phyloP scores from a whole-genome alignment of 2,113 vertebrate species.

The Varanus salvator region DNA sequence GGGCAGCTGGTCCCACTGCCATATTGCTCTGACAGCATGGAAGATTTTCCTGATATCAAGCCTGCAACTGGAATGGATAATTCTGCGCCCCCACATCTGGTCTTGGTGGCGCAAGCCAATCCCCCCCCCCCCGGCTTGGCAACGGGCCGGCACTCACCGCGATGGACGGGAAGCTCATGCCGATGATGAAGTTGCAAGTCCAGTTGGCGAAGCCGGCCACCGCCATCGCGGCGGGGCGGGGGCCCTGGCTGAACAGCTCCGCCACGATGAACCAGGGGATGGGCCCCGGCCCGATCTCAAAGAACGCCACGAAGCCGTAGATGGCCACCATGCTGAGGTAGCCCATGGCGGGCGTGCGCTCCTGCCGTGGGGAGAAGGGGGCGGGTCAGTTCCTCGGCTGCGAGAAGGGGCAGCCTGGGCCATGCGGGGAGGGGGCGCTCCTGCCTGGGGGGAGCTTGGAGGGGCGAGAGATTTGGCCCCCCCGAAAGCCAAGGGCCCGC shows the following conservation, averaged over 20 bases:
- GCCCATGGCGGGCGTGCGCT: conserved; percentile 84
- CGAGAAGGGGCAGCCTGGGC: no score
- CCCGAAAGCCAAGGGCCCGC: neutral
- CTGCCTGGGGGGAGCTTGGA: no score
- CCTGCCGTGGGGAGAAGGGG: conserved; percentile 69
- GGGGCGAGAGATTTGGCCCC: no score
- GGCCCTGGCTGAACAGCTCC: conserved; percentile 91
- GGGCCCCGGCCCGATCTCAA: conserved; percentile 91
- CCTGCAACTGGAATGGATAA: no score
- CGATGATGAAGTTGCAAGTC: conserved; percentile 90
- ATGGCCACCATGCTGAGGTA: conserved; percentile 88
- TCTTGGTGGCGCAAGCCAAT: no score
- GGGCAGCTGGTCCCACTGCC: no score
- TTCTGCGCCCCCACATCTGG: no score
- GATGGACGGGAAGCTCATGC: conserved; percentile 89
- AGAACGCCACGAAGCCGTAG: conserved; percentile 92
- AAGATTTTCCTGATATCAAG: no score
- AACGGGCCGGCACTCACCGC: conserved; percentile 77
- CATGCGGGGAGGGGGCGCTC: no score
- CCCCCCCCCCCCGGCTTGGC: neutral
- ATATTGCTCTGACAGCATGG: no score
- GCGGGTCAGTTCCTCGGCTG: no score
- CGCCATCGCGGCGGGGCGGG: conserved; percentile 89
- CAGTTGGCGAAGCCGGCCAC: conserved; percentile 88
- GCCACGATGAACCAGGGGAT: conserved; percentile 95